These are phyloP conservation scores for Liposcelis brunnea DNA, from an alignment of 2,888 invertebrate genomes.

Conservation along the genomic window DNA sequence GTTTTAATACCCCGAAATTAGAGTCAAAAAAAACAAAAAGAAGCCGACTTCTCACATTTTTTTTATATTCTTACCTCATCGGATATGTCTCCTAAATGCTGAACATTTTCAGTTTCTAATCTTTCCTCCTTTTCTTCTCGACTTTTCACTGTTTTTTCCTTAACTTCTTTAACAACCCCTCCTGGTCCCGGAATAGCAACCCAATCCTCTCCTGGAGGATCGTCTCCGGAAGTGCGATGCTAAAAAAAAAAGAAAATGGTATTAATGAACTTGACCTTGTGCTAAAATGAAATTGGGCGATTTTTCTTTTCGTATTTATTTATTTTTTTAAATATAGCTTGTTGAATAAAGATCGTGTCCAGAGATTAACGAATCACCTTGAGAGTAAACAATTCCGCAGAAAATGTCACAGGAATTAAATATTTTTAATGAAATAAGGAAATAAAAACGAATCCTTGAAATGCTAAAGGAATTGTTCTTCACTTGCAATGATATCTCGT, in stretches of 20 bases:
- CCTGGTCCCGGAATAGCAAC: constrained; percentile 47
- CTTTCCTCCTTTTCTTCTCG: constrained; percentile 68
- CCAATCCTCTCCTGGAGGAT: constrained; percentile 28
- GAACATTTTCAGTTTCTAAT: constrained; percentile 68
- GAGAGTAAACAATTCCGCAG: too few species aligned
- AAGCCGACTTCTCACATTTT: too few species aligned
- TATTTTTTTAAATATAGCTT: too few species aligned
- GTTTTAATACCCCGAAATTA: too few species aligned
- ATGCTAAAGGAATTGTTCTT: not conserved
- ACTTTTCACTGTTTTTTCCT: constrained; percentile 60
- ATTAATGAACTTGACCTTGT: too few species aligned
- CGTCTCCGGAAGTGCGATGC: constrained; percentile 33
- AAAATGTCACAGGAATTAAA: too few species aligned
- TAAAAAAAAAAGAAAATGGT: constrained; percentile 20
- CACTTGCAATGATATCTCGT: constrained; percentile 6
- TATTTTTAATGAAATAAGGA: too few species aligned
- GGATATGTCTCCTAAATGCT: constrained; percentile 67
- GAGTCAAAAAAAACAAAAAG: too few species aligned
- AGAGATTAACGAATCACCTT: too few species aligned
- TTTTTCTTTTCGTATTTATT: too few species aligned
- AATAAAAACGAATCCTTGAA: constrained; percentile 4
- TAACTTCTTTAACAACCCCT: constrained; percentile 60
- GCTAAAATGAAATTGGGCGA: too few species aligned
- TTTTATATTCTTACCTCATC: constrained; percentile 49
- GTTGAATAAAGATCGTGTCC: too few species aligned